Conservation (phyloP, 2,888 invertebrate species). For the Odontocolon sp. region DNA sequence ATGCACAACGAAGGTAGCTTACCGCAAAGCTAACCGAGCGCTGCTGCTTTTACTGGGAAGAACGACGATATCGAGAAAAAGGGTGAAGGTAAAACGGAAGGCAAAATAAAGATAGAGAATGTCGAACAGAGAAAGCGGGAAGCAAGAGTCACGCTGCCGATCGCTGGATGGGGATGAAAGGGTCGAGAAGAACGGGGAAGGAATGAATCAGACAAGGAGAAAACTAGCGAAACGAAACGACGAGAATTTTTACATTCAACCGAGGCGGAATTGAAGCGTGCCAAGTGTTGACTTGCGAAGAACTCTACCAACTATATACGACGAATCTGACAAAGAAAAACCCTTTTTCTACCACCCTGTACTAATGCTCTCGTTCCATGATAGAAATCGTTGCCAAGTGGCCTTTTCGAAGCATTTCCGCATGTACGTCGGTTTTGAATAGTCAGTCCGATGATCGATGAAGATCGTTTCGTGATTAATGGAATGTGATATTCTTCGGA, state of each 20-base stretch:
- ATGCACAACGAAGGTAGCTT: constrained; percentile 65
- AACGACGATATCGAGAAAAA: constrained; percentile 49
- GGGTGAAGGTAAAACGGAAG: not conserved
- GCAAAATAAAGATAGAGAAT: not conserved
- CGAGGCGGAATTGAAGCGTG: constrained; percentile 34
- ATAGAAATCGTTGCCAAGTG: constrained; percentile 18
- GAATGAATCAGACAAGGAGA: constrained; percentile 32
- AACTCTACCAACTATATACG: not conserved
- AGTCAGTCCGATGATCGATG: constrained; percentile 1
- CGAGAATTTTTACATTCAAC: constrained; percentile 45
- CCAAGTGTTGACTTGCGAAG: constrained; percentile 50
- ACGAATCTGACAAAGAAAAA: constrained; percentile 28
- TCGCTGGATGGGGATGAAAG: constrained; percentile 9
- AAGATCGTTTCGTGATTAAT: not conserved
- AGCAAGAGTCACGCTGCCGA: constrained; percentile 10
- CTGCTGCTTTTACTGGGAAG: constrained; percentile 23
- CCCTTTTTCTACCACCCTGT: constrained; percentile 16
- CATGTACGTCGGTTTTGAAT: not conserved
- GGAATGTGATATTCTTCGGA: too few relatives aligned
- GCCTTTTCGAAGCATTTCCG: not conserved
- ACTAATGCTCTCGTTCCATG: constrained; percentile 37
- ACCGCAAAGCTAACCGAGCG: constrained; percentile 60
- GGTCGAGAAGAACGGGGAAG: constrained; percentile 10
- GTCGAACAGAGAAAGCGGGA: not conserved
- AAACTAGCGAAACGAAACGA: constrained; percentile 40